A percentile compares a stretch with the other conserved stretches of the same genome.
These are phyloP conservation scores for Furnarius figulus DNA, from an alignment of 2,113 vertebrate genomes.

Conservation along the genomic window DNA sequence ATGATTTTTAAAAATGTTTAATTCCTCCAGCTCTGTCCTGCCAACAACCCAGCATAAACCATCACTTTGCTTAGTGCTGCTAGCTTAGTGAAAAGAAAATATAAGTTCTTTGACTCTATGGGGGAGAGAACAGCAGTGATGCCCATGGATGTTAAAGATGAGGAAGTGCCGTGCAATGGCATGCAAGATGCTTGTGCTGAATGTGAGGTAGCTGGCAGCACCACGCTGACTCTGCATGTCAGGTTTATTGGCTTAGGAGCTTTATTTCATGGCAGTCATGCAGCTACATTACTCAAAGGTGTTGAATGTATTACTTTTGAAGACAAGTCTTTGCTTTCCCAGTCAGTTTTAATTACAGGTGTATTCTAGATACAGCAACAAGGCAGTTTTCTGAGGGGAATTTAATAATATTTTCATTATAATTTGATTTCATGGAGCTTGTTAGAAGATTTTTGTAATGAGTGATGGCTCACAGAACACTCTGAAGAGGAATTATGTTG, in stretches of 20 bases:
- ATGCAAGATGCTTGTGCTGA: neutral
- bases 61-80: neutral
- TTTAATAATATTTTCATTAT: neutral
- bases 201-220: neutral
- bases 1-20: neutral
- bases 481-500: neutral
- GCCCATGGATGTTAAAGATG: neutral
- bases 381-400: neutral
- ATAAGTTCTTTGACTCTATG: neutral
- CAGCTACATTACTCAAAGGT: neutral
- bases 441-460: neutral
- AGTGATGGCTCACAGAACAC: neutral
- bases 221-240: neutral
- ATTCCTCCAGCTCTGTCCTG: neutral
- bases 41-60: neutral
- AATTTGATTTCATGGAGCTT: neutral
- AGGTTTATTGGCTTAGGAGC: neutral
- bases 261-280: neutral
- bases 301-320: neutral
- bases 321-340: neutral
- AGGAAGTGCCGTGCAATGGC: neutral
- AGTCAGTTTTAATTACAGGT: neutral
- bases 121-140: neutral
- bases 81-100: neutral
- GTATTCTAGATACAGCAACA: neutral